Conservation (phyloP, 1,140 invertebrate species). For the Tribolium madens region DNA sequence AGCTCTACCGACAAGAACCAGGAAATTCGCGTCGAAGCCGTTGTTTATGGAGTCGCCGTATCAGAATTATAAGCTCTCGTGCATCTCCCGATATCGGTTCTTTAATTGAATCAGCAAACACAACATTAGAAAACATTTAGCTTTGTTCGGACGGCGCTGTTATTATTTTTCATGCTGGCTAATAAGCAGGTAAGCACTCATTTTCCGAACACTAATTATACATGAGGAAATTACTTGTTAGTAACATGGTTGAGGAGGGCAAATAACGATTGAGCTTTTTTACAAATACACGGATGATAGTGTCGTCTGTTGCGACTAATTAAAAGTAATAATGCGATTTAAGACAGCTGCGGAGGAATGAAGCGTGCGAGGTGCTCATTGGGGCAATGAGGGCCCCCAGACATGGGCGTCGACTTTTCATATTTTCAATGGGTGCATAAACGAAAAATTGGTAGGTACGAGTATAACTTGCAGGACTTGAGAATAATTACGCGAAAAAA, state of each 20-base stretch:
- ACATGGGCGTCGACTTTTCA: too few species aligned
- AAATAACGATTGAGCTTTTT: too few species aligned
- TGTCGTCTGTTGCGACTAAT: too few species aligned
- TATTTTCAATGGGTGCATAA: too few species aligned
- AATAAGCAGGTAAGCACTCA: slow-evolving; percentile 43
- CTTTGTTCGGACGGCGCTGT: slow-evolving; percentile 27
- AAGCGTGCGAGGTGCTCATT: too few species aligned
- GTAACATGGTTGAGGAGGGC: slow-evolving; percentile 17
- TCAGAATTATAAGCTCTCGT: slow-evolving; percentile 44
- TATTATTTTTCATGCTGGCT: slow-evolving; percentile 34
- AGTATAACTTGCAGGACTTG: too few species aligned
- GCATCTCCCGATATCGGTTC: slow-evolving; percentile 46
- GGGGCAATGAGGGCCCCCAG: too few species aligned
- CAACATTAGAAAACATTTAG: slow-evolving; percentile 36
- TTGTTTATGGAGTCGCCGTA: slow-evolving; percentile 40
- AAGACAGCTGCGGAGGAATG: too few species aligned
- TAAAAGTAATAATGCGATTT: too few species aligned
- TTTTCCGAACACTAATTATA: slow-evolving; percentile 40
- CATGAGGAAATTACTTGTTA: slow-evolving; percentile 36
- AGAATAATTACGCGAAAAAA: too few species aligned
- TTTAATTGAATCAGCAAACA: slow-evolving; percentile 48
- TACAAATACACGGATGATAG: too few species aligned
- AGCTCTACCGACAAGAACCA: slow-evolving; percentile 40
- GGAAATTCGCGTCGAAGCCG: slow-evolving; percentile 26
- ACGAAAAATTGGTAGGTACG: too few species aligned